phyloP scores from a whole-genome alignment of 1,140 invertebrate genomes.

The Plectrocnemia conspersa region DNA sequence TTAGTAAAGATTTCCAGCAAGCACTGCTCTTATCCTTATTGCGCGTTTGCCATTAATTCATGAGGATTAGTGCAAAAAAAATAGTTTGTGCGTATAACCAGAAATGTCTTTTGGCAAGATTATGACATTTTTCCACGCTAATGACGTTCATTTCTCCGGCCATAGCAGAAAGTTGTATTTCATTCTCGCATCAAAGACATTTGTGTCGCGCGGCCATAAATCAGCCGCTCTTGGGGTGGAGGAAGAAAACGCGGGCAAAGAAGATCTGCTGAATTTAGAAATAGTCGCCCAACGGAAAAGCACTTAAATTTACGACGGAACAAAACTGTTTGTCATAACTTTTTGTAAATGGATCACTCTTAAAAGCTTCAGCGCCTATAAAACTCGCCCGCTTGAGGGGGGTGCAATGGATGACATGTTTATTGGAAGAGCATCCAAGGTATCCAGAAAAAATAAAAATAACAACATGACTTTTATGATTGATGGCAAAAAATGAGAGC shows the following conservation, averaged over 20 bases:
- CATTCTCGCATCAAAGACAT: constrained; percentile 17
- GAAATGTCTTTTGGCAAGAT: too few species aligned
- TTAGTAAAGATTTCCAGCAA: too few species aligned
- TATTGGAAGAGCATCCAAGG: too few species aligned
- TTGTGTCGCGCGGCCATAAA: constrained; percentile 14
- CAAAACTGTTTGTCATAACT: constrained; percentile 35
- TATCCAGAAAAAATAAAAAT: too few species aligned
- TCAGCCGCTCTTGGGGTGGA: too few species aligned
- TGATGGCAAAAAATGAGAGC: too few species aligned
- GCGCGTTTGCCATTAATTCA: too few species aligned
- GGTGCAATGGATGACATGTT: background rate
- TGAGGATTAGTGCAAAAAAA: too few species aligned
- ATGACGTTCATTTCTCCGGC: constrained; percentile 21
- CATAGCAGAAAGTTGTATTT: constrained; percentile 17
- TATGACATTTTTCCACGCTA: constrained; percentile 8
- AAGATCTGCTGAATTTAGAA: constrained; percentile 26
- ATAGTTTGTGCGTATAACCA: too few species aligned
- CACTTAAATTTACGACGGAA: constrained; percentile 35
- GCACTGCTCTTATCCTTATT: too few species aligned
- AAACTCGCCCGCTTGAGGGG: background rate
- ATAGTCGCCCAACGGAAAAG: constrained; percentile 30
- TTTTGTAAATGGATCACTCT: constrained; percentile 33
- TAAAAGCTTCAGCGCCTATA: constrained; percentile 29
- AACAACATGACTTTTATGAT: too few species aligned
- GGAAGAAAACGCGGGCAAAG: background rate